Percentiles rank a stretch among this genome's conserved stretches.
Conservation (phyloP, 2,888 invertebrate species). For the Gisinianus flammeolus region DNA sequence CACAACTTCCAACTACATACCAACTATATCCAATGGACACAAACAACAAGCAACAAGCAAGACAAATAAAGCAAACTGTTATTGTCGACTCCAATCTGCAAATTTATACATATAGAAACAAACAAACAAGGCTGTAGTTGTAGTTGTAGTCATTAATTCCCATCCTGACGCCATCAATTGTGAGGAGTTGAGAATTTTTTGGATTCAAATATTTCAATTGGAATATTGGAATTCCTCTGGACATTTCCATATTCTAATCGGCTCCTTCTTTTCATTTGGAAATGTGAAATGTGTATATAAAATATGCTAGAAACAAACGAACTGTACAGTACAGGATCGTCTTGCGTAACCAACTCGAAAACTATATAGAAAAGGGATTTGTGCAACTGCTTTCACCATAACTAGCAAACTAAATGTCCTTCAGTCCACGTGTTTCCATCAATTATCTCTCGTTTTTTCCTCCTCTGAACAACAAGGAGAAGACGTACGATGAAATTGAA, state of each 20-base stretch:
- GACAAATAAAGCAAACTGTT: not conserved
- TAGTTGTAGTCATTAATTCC: not conserved
- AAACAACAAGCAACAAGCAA: not conserved
- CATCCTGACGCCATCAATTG: too few species aligned
- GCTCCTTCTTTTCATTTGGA: not conserved
- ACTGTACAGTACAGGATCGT: not conserved
- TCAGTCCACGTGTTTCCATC: not conserved
- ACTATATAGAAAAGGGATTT: not conserved
- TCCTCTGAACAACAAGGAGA: not conserved
- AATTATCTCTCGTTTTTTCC: not conserved
- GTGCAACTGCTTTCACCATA: not conserved
- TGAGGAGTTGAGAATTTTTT: too few species aligned
- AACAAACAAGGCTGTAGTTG: not conserved
- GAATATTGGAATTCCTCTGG: too few species aligned
- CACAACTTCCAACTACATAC: too few species aligned
- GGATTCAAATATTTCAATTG: too few species aligned
- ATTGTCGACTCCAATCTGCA: not conserved
- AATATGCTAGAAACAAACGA: not conserved
- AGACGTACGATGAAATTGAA: not conserved
- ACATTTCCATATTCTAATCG: too few species aligned
- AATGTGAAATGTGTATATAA: not conserved
- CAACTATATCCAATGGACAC: not conserved
- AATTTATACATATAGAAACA: not conserved
- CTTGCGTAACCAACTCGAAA: not conserved
- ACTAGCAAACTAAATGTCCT: not conserved